These are phyloP conservation scores for Delphinapterus leucas DNA, from an alignment of 2,113 vertebrate species.

Conservation along the genomic window DNA sequence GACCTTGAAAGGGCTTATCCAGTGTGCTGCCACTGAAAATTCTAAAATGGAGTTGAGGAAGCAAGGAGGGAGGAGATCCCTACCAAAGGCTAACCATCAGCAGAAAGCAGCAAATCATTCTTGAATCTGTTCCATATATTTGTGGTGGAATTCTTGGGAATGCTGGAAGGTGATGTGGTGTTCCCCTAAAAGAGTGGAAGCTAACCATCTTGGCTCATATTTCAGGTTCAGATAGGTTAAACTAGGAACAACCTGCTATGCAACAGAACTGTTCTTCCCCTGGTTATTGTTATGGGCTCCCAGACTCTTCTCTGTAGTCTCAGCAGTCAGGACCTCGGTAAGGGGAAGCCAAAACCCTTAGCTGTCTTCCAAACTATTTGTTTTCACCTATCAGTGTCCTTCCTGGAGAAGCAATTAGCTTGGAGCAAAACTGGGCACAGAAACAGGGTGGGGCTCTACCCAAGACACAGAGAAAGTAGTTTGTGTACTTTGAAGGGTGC, in stretches of 20 bases:
- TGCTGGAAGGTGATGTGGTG: background rate
- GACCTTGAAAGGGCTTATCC: background rate
- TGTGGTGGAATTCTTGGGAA: background rate
- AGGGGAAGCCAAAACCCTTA: background rate
- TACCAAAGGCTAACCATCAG: background rate
- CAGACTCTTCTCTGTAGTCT: background rate
- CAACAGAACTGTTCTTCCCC: background rate
- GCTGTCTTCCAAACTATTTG: conserved; percentile 3
- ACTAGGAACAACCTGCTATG: background rate
- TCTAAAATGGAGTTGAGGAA: background rate
- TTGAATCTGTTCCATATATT: background rate
- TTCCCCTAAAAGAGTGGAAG: background rate
- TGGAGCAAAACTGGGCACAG: conserved; percentile 31
- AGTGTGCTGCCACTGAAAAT: background rate
- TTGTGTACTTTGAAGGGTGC: background rate
- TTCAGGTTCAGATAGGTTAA: background rate
- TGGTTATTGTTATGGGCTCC: background rate
- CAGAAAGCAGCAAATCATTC: background rate
- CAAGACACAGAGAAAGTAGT: background rate
- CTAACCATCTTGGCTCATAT: background rate
- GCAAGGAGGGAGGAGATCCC: background rate
- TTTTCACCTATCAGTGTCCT: conserved; percentile 1
- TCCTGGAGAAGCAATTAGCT: conserved; percentile 33
- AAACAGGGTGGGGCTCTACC: background rate
- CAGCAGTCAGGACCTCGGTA: background rate